These are phyloP conservation scores for Baronia brevicornis DNA, from an alignment of 2,888 invertebrate genomes.

Conservation along the genomic window DNA sequence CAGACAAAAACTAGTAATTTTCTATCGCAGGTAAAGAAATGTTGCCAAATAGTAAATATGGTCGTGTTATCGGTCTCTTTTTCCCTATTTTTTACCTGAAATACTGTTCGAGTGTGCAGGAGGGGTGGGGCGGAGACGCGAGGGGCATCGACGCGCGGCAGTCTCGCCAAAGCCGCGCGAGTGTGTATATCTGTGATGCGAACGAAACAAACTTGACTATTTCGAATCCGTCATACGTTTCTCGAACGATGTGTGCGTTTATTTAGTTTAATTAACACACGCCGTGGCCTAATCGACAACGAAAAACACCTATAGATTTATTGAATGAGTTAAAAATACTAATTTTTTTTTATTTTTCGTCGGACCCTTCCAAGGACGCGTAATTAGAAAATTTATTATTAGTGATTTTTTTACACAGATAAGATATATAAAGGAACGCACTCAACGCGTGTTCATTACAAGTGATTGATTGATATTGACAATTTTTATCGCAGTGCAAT, in stretches of 20 bases:
- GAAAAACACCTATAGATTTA: slow-evolving; percentile 19
- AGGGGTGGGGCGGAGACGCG: slow-evolving; percentile 45
- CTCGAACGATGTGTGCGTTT: slow-evolving; percentile 19
- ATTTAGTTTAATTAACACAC: slow-evolving; percentile 11
- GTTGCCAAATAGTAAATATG: slow-evolving; percentile 41
- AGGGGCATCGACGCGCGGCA: slow-evolving; percentile 54
- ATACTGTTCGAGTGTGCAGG: slow-evolving; percentile 30
- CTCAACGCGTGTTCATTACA: slow-evolving; percentile 50
- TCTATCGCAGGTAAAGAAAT: slow-evolving; percentile 27
- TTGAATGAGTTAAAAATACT: slow-evolving; percentile 6
- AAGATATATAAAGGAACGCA: slow-evolving; percentile 43
- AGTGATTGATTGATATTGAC: slow-evolving; percentile 49
- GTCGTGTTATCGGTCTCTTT: slow-evolving; percentile 32
- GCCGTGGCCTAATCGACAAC: slow-evolving; percentile 25
- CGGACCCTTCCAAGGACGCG: slow-evolving; percentile 30
- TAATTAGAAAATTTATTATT: slow-evolving; percentile 38
- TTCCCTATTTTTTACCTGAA: slow-evolving; percentile 55
- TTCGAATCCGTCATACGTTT: slow-evolving; percentile 17
- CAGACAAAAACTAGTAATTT: slow-evolving; percentile 26
- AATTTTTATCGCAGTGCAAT: slow-evolving; percentile 31
- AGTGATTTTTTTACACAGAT: slow-evolving; percentile 40
- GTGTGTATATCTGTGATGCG: slow-evolving; percentile 33
- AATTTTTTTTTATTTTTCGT: slow-evolving; percentile 17
- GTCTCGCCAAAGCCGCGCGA: slow-evolving; percentile 46
- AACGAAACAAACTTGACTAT: slow-evolving; percentile 22